Evolutionary conservation across 2,888 invertebrate species (phyloP), one percentile per base, ranked within the genome.

Genomic region (Polyommatus icarus): DNA sequence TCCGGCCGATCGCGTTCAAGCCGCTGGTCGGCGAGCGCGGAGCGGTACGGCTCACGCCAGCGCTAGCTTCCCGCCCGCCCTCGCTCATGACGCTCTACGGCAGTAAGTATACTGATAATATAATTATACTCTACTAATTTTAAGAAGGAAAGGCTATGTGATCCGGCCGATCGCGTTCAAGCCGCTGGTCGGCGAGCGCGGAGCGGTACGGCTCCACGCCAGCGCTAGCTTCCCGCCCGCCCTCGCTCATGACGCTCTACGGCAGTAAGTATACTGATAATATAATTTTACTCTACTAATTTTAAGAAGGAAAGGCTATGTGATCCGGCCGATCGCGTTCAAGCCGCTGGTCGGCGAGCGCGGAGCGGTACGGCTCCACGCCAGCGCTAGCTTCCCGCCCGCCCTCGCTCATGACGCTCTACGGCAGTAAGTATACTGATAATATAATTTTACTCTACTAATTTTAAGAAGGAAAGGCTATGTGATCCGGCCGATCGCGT

Each of bases 151-250:
- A n/a, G n/a, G n/a, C n/a, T n/a, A n/a, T 84, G 96, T 97, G 85
- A 96, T 97, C 86, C 95, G 97, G 81, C 97, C 98, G 82, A 97
- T 97, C 84, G 97, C 97, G 82, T 98, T 97, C 92, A 97, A 97
- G 90, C 97, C 96, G 84, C 95, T 96, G 81, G 95, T 95, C 83
- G 94, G 95, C 96, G 82, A 95, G 95, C 82, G 96, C 96, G 32
- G 96, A 97, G 91, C 94, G 96, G 79, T 97, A 97, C 89, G 97
- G 97, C 80, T 97, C 97, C 79, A 97, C 97, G 12, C 97, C 97
- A 5, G 96, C 96, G 77, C 93, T 97, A 82, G 96, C 95, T 78
- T 95, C 96, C 84, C 93, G 96, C 81, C 96, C 96, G 80, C 95
- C 96, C 32, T 95, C 96, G 50, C 95, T 96, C 84, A 95, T 96